Percentiles rank a stretch among this genome's conserved stretches.
These are phyloP conservation scores for Bombus fervidus DNA, from an alignment of 1,140 invertebrate genomes.

Conservation along the genomic window DNA sequence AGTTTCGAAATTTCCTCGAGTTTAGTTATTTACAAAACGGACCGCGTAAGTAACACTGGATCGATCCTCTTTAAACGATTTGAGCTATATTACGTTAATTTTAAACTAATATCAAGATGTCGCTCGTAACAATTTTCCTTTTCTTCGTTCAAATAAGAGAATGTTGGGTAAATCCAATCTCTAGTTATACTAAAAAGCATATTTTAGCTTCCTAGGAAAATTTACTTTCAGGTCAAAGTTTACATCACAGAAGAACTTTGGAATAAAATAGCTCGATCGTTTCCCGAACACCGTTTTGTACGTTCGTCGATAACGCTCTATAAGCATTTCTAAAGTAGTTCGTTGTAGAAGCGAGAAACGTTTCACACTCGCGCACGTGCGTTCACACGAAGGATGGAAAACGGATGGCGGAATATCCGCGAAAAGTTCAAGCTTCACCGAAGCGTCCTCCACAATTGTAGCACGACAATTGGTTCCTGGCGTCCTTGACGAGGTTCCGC, in stretches of 20 bases:
- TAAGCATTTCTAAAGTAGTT: slow-evolving; percentile 32
- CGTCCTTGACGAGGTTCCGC: too few relatives aligned
- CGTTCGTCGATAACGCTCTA: slow-evolving; percentile 35
- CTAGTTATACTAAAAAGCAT: neutral
- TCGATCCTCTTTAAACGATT: neutral
- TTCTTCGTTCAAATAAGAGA: neutral
- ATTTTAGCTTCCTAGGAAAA: neutral
- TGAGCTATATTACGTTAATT: neutral
- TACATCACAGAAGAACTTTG: slow-evolving; percentile 48
- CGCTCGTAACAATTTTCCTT: neutral
- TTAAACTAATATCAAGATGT: neutral
- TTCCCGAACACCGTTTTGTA: slow-evolving; percentile 49
- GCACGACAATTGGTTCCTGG: slow-evolving; percentile 26
- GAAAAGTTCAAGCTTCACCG: slow-evolving; percentile 62
- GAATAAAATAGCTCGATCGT: slow-evolving; percentile 29
- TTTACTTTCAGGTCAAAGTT: slow-evolving; percentile 30
- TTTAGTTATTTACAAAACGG: slow-evolving; percentile 14
- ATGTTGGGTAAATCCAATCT: neutral
- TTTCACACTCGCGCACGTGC: slow-evolving; percentile 29
- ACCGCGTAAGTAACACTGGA: fast-evolving
- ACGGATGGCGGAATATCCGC: slow-evolving; percentile 63
- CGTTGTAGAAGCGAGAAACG: slow-evolving; percentile 50
- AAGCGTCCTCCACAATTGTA: slow-evolving; percentile 53
- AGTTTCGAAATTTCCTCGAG: slow-evolving; percentile 7
- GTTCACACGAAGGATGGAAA: slow-evolving; percentile 29